Evolutionary conservation across 1,140 invertebrate species (phyloP), one percentile per base, ranked within the genome.

Genomic region (Anthonomus grandis): DNA sequence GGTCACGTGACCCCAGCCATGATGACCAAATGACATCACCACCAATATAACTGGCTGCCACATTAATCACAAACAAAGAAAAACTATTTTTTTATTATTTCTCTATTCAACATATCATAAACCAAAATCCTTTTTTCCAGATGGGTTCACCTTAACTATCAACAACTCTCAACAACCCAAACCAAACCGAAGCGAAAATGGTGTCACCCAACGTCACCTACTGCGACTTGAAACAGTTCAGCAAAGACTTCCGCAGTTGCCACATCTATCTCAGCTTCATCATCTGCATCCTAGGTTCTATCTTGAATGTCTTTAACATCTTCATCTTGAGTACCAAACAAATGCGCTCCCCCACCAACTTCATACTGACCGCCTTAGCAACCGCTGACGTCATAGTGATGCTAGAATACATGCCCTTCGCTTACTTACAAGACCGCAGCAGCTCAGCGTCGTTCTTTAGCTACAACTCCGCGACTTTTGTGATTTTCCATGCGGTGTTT

Each of bases 241-340:
- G 74, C 39, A 62, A 63, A n/a, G 61, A 66, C 2, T 84, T 83
- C 68, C 59, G 65, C 2, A 63, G 70, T 17, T 63, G 83, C 12
- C 90, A 93, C 72, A 89, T 87, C 1, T 90, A 86, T 74, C 69
- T 85, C 1, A 85, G 84, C 59, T 69, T 92, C 1, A 59, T 86
- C 2, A 91, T 98, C 34, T 98, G 95, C 73, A 78, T 91, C 15
- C 89, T 96, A 66, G 95, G 95, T 34, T 91, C 91, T 3, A 81
- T 96, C 12, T 90, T 93, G 39, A 98, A 98, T 71, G 81, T 89
- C 1, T 81, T 97, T 50, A 98, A 97, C 75, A 94, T 98, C 31
- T 86, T 89, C n/a, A 93, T 98, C 3, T 76, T 98, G 17, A 94
- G 93, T 0, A 82, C 93, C 6, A 79, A 86, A 4, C 89, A 94